Evolutionary conservation across 2,113 vertebrate species (phyloP).

Genomic region (Bos javanicus): DNA sequence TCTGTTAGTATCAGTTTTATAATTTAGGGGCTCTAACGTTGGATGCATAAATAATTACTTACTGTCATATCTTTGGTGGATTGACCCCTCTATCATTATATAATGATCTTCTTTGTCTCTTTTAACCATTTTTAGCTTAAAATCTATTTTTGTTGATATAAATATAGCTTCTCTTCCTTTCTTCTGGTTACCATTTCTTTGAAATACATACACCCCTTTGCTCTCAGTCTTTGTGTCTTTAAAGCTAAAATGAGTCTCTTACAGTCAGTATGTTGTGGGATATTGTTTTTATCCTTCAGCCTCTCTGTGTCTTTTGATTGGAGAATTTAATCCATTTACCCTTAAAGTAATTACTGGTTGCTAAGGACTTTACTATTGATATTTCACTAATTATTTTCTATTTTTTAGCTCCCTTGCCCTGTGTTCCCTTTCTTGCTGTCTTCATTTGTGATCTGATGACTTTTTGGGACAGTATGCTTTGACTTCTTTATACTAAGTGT

Average conservation of each 20-base stretch:
- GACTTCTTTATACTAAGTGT: not conserved
- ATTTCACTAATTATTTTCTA: not conserved
- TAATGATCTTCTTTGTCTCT: not conserved
- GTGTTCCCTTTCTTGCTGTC: not conserved
- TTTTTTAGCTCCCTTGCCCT: not conserved
- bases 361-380: not conserved
- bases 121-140: not conserved
- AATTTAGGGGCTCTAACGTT: not conserved
- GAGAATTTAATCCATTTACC: not conserved
- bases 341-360: not conserved
- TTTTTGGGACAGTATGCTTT: not conserved
- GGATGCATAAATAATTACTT: not conserved
- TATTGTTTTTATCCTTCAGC: not conserved
- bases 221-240: not conserved
- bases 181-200: not conserved
- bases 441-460: not conserved
- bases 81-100: not conserved
- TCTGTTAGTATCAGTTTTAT: not conserved
- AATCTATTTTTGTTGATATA: not conserved
- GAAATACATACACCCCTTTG: not conserved
- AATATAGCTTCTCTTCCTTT: not conserved
- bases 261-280: not conserved
- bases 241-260: not conserved
- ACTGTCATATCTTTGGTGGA: not conserved
- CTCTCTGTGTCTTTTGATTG: not conserved